These are phyloP conservation scores for Mayetiola destructor DNA, from an alignment of 2,888 invertebrate genomes.

Conservation along the genomic window DNA sequence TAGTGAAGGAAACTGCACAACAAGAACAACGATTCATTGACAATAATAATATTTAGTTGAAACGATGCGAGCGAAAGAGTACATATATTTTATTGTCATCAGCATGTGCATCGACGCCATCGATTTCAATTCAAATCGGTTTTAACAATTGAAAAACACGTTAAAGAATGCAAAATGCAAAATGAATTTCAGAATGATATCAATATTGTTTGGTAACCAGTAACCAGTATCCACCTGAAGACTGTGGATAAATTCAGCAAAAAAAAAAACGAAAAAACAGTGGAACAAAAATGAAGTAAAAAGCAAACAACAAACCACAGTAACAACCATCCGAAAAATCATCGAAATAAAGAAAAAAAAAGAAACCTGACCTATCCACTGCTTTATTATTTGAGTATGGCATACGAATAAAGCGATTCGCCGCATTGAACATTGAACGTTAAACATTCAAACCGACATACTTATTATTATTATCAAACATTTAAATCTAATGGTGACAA, in stretches of 20 bases:
- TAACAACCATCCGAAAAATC: no score
- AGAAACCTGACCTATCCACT: slow-evolving; percentile 10
- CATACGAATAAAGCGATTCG: slow-evolving; percentile 3
- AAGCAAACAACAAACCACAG: no score
- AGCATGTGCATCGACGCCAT: slow-evolving; percentile 4
- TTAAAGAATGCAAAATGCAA: slow-evolving; percentile 4
- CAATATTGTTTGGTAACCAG: slow-evolving; percentile 7
- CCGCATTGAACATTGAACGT: slow-evolving; percentile 7
- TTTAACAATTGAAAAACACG: background rate
- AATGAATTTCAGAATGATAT: slow-evolving; percentile 7
- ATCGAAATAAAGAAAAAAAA: background rate
- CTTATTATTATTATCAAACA: slow-evolving; percentile 8
- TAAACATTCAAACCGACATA: no score
- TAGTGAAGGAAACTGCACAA: background rate
- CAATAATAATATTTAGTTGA: slow-evolving; percentile 2
- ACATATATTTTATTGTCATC: slow-evolving; percentile 12
- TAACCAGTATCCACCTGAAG: no score
- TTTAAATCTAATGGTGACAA: slow-evolving; percentile 11
- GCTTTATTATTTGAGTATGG: slow-evolving; percentile 9
- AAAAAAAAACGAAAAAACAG: background rate
- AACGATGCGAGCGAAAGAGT: background rate
- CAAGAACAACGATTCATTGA: background rate
- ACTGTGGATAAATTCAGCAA: background rate
- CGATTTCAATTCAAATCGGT: background rate
- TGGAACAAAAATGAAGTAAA: background rate